A percentile compares a stretch with the other conserved stretches of the same genome.
Conservation (phyloP, 1,140 invertebrate genomes). For the Paralvinella palmiformis region DNA sequence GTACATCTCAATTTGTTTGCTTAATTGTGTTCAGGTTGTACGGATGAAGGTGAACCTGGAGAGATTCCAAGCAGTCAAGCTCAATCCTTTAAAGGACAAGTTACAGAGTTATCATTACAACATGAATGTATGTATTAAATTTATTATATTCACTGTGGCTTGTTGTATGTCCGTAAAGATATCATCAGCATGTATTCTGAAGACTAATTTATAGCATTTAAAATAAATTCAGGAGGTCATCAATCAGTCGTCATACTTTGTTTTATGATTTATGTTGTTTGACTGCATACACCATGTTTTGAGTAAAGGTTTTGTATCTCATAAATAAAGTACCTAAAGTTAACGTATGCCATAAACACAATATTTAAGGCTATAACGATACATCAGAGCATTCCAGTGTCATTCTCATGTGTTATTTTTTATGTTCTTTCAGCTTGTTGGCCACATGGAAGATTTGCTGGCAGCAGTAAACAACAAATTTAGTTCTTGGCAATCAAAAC, state of each 20-base stretch:
- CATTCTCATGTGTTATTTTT: background rate
- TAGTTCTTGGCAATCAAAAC: slow-evolving; percentile 64
- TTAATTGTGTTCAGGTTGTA: slow-evolving; percentile 30
- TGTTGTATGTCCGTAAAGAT: too few relatives aligned
- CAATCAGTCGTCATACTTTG: background rate
- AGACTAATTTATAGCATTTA: background rate
- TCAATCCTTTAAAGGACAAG: slow-evolving; percentile 60
- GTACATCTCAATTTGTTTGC: slow-evolving; percentile 1
- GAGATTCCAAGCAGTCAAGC: slow-evolving; percentile 76
- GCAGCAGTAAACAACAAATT: slow-evolving; percentile 77
- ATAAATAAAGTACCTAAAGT: background rate
- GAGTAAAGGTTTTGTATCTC: background rate
- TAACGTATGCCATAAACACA: background rate
- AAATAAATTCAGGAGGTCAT: background rate
- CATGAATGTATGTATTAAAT: slow-evolving; percentile 35
- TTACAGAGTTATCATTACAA: slow-evolving; percentile 35
- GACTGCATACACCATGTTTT: background rate
- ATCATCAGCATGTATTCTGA: background rate
- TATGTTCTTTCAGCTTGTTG: slow-evolving; percentile 61
- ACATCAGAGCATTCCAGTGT: slow-evolving; percentile 8
- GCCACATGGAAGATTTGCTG: slow-evolving; percentile 77
- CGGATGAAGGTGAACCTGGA: slow-evolving; percentile 82
- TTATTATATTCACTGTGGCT: background rate
- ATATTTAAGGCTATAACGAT: background rate
- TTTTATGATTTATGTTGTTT: background rate